Evolutionary conservation across 2,113 vertebrate genomes (phyloP), one percentile per base, ranked within the genome.

Genomic region (Talpa occidentalis): DNA sequence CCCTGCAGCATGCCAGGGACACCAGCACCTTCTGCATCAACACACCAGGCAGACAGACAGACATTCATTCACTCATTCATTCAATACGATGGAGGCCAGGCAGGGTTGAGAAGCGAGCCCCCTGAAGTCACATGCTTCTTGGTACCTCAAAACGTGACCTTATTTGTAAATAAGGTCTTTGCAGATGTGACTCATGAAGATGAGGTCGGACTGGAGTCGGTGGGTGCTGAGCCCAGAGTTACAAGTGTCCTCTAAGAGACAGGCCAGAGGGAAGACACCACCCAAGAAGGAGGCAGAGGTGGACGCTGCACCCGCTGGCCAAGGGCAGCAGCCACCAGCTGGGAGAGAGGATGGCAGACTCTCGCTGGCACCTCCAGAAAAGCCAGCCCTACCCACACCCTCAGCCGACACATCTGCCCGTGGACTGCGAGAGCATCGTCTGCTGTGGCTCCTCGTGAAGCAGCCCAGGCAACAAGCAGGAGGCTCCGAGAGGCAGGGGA

Each of bases 221-320:
- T 6, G 21, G 10, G 22, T 16, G 72, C 66, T 76, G 70, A 67
- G 83, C n/a, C 79, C 80, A 70, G 19, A 26, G 10, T 21, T 26
- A 54, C 19, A 47, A 19, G 30, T 52, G 22, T 73, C 70, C 47
- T 40, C 52, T 5, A 12, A 42, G 66, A 24, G 16, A 32, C 4
- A 42, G 44, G 24, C 10, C 30, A 17, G 30, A 44, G 37, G n/a
- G 64, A 79, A 59, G 24, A 37, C 8, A 10, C 32, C 74, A n/a
- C 0, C 10, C 30, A 22, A 10, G 30, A 28, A 37, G 5, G 35
- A 24, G 49, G 42, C 35, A n/a, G 69, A 44, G n/a, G 3, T 0
- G 1, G 56, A 1, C 3, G 26, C 0, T 0, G 9, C 0, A 35
- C 35, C 56, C n/a, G 5, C 7, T 4, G 17, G 35, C 42, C 17